phyloP scores from a whole-genome alignment of 2,888 invertebrate genomes.

The Dorcus parallelipipedus region DNA sequence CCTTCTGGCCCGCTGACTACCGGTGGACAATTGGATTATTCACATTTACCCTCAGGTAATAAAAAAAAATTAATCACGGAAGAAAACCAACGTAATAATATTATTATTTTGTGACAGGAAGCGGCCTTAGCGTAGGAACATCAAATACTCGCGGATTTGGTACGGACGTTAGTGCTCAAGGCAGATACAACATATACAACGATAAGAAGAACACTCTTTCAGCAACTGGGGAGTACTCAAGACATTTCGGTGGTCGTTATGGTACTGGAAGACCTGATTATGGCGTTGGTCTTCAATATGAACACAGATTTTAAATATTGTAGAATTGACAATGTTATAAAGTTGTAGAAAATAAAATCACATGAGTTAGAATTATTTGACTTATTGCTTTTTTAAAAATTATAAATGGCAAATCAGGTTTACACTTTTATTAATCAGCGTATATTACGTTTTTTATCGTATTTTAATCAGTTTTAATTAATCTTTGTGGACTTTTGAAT shows the following conservation, averaged over 20 bases:
- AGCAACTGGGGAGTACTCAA: constrained; percentile 20
- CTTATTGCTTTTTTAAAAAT: too few relatives aligned
- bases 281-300: constrained; percentile 17
- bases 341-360: too few relatives aligned
- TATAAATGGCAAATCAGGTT: background rate
- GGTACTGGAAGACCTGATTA: constrained; percentile 25
- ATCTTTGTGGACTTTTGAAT: too few relatives aligned
- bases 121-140: constrained; percentile 11
- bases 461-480: too few relatives aligned
- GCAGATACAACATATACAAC: constrained; percentile 14
- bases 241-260: constrained; percentile 23
- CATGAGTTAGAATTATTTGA: too few relatives aligned
- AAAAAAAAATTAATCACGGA: background rate
- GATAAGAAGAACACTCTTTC: constrained; percentile 17
- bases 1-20: constrained; percentile 19
- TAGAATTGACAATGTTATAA: too few relatives aligned
- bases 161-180: constrained; percentile 16
- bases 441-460: too few relatives aligned
- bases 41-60: constrained; percentile 24
- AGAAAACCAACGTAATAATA: background rate
- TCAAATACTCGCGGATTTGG: constrained; percentile 16
- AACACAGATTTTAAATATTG: constrained; percentile 13
- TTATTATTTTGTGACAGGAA: constrained; percentile 3
- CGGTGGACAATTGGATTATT: constrained; percentile 24
- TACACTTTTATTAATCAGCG: background rate